Evolutionary conservation across 2,888 invertebrate species (phyloP), one percentile per base, ranked within the genome.

Genomic region (Ommatoiulus sabulosus): DNA sequence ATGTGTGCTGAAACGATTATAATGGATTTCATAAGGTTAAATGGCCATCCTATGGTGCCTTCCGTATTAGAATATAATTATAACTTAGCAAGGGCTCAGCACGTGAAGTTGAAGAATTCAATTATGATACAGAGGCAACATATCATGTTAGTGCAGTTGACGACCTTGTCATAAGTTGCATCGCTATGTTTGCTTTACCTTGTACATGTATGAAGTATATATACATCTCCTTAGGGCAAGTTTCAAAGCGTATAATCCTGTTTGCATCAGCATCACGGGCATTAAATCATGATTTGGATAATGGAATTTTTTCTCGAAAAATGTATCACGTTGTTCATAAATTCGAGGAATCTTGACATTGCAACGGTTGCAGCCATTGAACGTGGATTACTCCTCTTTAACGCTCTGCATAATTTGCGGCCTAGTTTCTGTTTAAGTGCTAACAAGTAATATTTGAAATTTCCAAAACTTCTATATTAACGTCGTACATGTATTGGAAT

Each of bases 1-100:
- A 63, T 63, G n/a, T 72, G 72, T 72, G 72, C 24, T 72, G 24
- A 63, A 63, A 63, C 63, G n/a, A 20, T 63, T 63, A 63, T 20
- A 63, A 63, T 63, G 63, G 63, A 63, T 20, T 63, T 63, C 63
- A 63, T 63, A 72, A 72, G 72, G 72, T 72, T 72, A 72, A 72
- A 72, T 24, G 24, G 24, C 24, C 72, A 72, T 72, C 72, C 72
- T 24, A 72, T 72, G 72, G 72, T 24, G 72, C 72, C 72, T 72
- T 72, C 72, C 24, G 72, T 72, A 72, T 72, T 72, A n/a, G 3
- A 72, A 72, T 35, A 35, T 72, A 72, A 72, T 72, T 72, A 24
- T n/a, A n/a, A 3, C 72, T 72, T 72, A 24, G 3, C 72, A 24
- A 24, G 10, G 72, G 24, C 24, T 72, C 10, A 72, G 20, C 72